These are phyloP conservation scores for Argyrosomus japonicus DNA, from an alignment of 2,113 vertebrate species.

Conservation along the genomic window DNA sequence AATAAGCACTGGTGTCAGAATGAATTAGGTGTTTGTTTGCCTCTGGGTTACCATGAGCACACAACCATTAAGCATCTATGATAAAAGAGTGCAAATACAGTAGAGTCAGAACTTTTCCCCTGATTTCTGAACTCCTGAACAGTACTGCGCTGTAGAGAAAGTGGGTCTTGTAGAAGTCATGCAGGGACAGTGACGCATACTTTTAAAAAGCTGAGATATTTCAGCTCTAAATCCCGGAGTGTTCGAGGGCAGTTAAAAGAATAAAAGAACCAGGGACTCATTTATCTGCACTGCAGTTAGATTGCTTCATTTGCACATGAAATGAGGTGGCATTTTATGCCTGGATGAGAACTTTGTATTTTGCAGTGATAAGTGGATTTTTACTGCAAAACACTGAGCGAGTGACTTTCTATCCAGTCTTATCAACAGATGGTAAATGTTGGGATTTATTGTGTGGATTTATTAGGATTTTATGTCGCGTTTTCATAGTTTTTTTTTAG, in stretches of 20 bases:
- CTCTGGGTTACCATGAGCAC: slow-evolving; percentile 15
- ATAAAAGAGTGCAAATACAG: slow-evolving; percentile 23
- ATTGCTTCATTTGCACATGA: slow-evolving; percentile 61
- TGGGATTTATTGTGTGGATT: slow-evolving; percentile 36
- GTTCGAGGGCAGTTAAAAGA: slow-evolving; percentile 28
- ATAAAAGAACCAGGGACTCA: slow-evolving; percentile 35
- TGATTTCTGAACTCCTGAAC: slow-evolving; percentile 3
- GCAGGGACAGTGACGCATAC: background rate
- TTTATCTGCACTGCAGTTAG: slow-evolving; percentile 41
- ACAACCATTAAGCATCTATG: slow-evolving; percentile 23
- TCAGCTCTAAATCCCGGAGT: slow-evolving; percentile 3
- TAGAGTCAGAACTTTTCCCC: background rate
- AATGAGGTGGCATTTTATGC: slow-evolving; percentile 45
- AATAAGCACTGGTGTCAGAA: slow-evolving; percentile 23
- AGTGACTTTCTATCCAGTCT: slow-evolving; percentile 11
- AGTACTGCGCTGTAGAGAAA: background rate
- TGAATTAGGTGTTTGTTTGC: slow-evolving; percentile 37
- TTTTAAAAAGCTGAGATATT: slow-evolving; percentile 15
- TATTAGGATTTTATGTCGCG: slow-evolving; percentile 19
- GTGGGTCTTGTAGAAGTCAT: background rate
- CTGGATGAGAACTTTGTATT: slow-evolving; percentile 47
- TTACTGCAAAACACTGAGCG: slow-evolving; percentile 28
- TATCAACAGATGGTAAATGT: slow-evolving; percentile 33
- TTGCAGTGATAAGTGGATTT: slow-evolving; percentile 46
- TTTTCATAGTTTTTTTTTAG: slow-evolving; percentile 11